phyloP scores from a whole-genome alignment of 2,113 vertebrate species.

The Monarcha castaneiventris region DNA sequence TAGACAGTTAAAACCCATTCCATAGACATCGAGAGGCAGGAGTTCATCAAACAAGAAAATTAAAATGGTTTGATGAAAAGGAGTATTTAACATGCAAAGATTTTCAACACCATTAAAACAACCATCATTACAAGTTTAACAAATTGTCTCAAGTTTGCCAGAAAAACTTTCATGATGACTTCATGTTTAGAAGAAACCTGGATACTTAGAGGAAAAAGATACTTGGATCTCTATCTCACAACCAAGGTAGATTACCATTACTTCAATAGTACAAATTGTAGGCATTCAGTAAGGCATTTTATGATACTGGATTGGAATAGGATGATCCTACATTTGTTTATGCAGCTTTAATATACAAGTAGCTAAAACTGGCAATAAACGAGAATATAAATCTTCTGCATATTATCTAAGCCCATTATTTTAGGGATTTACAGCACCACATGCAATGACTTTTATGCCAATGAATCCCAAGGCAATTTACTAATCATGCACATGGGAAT shows the following conservation, averaged over 20 bases:
- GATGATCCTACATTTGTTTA: constrained; percentile 6
- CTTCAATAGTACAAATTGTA: neutral
- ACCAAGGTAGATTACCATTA: neutral
- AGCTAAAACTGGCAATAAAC: constrained; percentile 15
- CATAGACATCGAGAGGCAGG: neutral
- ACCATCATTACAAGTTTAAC: neutral
- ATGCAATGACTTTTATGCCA: constrained; percentile 17
- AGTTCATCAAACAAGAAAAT: neutral
- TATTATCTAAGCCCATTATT: constrained; percentile 34
- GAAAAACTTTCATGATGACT: neutral
- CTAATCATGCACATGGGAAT: neutral
- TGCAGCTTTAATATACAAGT: constrained; percentile 31
- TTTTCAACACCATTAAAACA: neutral
- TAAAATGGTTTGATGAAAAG: neutral
- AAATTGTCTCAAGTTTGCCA: neutral
- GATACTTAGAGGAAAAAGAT: neutral
- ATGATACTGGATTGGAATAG: neutral
- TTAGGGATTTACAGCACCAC: constrained; percentile 28
- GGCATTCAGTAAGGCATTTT: neutral
- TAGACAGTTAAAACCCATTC: neutral
- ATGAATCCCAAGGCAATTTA: constrained; percentile 38
- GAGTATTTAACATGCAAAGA: neutral
- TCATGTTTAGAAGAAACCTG: neutral
- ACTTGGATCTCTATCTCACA: neutral
- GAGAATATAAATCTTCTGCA: constrained; percentile 43